phyloP scores from a whole-genome alignment of 2,888 invertebrate species.

The Nomada fabriciana region DNA sequence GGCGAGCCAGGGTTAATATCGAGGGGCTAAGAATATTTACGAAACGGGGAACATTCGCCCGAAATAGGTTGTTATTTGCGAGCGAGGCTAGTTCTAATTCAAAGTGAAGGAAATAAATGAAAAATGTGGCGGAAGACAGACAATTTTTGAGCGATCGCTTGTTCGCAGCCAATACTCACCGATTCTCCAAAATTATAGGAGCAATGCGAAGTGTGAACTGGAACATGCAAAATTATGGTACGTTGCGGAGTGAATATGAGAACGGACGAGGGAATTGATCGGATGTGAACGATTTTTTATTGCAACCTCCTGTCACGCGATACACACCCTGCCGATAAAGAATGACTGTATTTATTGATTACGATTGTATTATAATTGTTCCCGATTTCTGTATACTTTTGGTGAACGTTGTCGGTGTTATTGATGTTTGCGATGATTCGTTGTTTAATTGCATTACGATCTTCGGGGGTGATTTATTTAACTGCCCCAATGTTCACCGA shows the following conservation, averaged over 20 bases:
- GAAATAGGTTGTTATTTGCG: background rate
- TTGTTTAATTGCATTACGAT: background rate
- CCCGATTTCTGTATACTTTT: background rate
- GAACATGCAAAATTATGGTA: slow-evolving; percentile 12
- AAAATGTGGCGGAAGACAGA: background rate
- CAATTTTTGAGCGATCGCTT: background rate
- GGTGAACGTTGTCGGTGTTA: background rate
- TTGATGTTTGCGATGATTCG: too few relatives aligned
- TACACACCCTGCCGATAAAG: slow-evolving; percentile 28
- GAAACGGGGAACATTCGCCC: background rate
- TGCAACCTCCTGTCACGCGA: slow-evolving; percentile 42
- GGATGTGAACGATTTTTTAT: slow-evolving; percentile 11
- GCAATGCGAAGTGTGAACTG: slow-evolving; percentile 20
- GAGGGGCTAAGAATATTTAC: background rate
- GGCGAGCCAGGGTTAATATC: background rate
- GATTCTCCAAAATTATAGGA: too few relatives aligned
- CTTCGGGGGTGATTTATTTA: slow-evolving; percentile 41
- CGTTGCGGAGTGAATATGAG: background rate
- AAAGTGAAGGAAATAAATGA: background rate
- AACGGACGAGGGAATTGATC: background rate
- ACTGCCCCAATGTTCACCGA: slow-evolving; percentile 66
- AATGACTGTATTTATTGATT: background rate
- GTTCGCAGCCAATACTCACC: too few relatives aligned
- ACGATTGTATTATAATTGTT: background rate
- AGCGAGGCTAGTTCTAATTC: background rate